phyloP scores from a whole-genome alignment of 2,888 invertebrate species.

The Hirtodrosophila alboralis region DNA sequence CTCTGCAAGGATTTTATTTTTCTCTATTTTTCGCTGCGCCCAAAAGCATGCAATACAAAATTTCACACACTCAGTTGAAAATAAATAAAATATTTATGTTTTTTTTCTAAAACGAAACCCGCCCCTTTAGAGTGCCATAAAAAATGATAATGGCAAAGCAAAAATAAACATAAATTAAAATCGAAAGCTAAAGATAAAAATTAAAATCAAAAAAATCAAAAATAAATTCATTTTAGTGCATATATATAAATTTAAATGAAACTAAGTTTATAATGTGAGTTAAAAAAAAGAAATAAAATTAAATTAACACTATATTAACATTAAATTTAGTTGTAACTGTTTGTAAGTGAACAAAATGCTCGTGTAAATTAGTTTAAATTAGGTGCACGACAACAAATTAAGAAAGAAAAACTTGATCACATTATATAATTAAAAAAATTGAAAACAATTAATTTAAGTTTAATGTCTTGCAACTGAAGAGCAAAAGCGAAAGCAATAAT shows the following conservation, averaged over 20 bases:
- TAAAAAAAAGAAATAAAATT: conserved; percentile 22
- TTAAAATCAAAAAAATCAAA: conserved; percentile 42
- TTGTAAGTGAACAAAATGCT: conserved; percentile 67
- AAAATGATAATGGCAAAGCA: conserved; percentile 31
- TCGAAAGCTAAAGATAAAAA: conserved; percentile 6
- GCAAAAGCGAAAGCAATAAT: conserved; percentile 70
- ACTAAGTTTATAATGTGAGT: conserved; percentile 35
- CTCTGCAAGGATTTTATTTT: conserved; percentile 25
- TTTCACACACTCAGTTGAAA: conserved; percentile 6
- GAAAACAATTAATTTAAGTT: conserved; percentile 50
- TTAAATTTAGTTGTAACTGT: conserved; percentile 67
- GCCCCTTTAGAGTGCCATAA: conserved; percentile 43
- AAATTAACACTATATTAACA: conserved; percentile 41
- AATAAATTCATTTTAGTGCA: conserved; percentile 32
- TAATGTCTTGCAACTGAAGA: conserved; percentile 60
- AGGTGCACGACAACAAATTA: conserved; percentile 29
- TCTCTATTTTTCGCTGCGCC: conserved; percentile 18
- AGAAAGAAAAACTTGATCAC: conserved; percentile 23
- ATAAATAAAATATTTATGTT: conserved; percentile 7
- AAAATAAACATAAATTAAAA: conserved; percentile 1
- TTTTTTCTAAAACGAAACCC: not conserved
- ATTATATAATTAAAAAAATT: conserved; percentile 47
- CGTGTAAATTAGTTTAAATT: conserved; percentile 56
- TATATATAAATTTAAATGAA: conserved; percentile 31
- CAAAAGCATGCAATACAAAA: conserved; percentile 39